These are phyloP conservation scores for Euwallacea fornicatus DNA, from an alignment of 1,140 invertebrate species.

Conservation along the genomic window DNA sequence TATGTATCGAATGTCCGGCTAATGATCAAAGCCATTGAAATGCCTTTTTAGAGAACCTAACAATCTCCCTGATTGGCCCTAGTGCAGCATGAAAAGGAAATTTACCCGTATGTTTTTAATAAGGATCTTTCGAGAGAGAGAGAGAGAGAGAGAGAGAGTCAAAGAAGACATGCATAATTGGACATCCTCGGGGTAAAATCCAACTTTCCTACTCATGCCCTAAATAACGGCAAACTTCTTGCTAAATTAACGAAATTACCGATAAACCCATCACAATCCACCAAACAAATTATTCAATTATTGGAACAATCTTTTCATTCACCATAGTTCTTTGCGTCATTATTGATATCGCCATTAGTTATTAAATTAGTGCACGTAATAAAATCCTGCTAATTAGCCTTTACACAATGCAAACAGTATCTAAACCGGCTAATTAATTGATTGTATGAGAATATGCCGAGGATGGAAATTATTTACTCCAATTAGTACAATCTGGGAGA, in stretches of 20 bases:
- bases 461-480: slow-evolving; percentile 34
- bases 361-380: slow-evolving; percentile 24
- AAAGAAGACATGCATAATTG: too few species aligned
- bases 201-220: too few species aligned
- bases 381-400: slow-evolving; percentile 28
- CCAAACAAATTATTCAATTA: too few species aligned
- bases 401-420: slow-evolving; percentile 27
- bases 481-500: slow-evolving; percentile 30
- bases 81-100: too few species aligned
- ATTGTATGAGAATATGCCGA: slow-evolving; percentile 23
- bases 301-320: too few species aligned
- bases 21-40: slow-evolving; percentile 9
- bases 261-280: too few species aligned
- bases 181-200: too few species aligned
- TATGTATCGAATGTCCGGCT: slow-evolving; percentile 17
- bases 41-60: background rate
- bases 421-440: slow-evolving; percentile 32
- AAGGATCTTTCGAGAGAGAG: too few species aligned
- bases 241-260: too few species aligned
- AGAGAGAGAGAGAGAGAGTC: too few species aligned
- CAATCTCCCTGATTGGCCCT: background rate
- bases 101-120: too few species aligned
- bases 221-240: too few species aligned
- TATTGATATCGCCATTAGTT: slow-evolving; percentile 13
- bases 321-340: slow-evolving; percentile 6